Evolutionary conservation across 2,797 vertebrate genomes (phyloP), one percentile per base, ranked within the genome.

Genomic region (Aulostomus chinensis): DNA sequence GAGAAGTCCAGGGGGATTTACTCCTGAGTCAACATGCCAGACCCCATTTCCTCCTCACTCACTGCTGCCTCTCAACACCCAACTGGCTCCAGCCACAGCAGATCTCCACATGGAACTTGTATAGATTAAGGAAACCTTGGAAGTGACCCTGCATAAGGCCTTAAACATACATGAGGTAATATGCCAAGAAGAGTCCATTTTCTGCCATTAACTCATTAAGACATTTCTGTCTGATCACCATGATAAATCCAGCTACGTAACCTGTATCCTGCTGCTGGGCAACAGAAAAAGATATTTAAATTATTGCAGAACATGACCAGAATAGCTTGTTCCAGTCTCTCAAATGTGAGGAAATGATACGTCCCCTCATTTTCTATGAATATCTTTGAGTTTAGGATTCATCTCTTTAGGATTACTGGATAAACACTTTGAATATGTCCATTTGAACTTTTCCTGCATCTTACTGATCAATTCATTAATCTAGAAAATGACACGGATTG

Each of bases 1-100:
- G 66, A 86, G 60, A 76, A 74, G 81, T 84, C 88, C 57, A 4
- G 58, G 50, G 87, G 88, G 90, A 92, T 85, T 86, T 86, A 71
- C 68, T 84, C 75, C 68, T 83, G 85, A 87, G 85, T 90, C 86
- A 89, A 91, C 84, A 90, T 85, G 89, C 81, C 89, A 89, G 84
- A 89, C 64, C 81, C 87, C 82, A 89, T 91, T 91, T 90, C 89
- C 89, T 90, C 64, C 81, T 76, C 69, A 74, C 81, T 81, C 76
- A 49, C 65, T 78, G 73, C 70, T 68, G 73, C 73, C 76, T 84
- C 83, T 85, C 86, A 83, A 86, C 85, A 86, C 82, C 72, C 56
- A 9, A 34, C 48, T n/a, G 56, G 64, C 77, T 57, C 25, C 48
- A 69, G 73, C 58, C 66, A 43, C 57, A 56, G 67, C 53, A 45